Evolutionary conservation across 2,888 invertebrate species (phyloP), one percentile per base, ranked within the genome.

Genomic region (Syritta pipiens): DNA sequence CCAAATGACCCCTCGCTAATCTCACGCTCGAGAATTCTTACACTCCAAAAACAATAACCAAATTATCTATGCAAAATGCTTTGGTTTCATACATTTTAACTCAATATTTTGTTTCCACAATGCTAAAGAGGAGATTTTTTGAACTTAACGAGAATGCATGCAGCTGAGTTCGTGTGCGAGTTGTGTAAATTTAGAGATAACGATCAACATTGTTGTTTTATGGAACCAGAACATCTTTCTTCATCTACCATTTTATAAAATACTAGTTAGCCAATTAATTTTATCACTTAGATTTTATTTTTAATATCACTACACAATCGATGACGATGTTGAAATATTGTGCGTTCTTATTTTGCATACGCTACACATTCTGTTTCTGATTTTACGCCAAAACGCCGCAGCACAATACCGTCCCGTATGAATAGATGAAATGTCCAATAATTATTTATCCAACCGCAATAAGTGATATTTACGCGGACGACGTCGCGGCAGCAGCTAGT

Each of bases 271-370:
- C 22, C 28, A 68, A 57, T 40, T 55, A 40, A 57, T 30, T 59
- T 59, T 20, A 59, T 30, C 59, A 60, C 46, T 30, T 42, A 46
- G 26, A 42, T 20, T 53, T 40, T 19, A 44, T 51, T 62, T 48
- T 5, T 17, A 37, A 48, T 42, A 49, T 46, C 55, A 55, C 37
- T 49, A 57, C 48, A 68, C 40, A 48, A 30, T 22, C 20, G 22
- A 48, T 30, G 24, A 35, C 30, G 32, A 49, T 48, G 28, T 46
- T 32, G 22, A 35, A n/a, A n/a, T n/a, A n/a, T n/a, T n/a, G n/a
- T 68, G 57, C 48, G 57, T 48, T 68, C 37, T 67, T 20, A 48
- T 57, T 68, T 68, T 68, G 68, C 68, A 57, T 55, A 68, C 68
- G 32, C 57, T 19, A 68, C 32, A 35, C 44, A 65, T 55, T 53